phyloP scores from a whole-genome alignment of 1,140 invertebrate genomes.

The Ridgeia piscesae region DNA sequence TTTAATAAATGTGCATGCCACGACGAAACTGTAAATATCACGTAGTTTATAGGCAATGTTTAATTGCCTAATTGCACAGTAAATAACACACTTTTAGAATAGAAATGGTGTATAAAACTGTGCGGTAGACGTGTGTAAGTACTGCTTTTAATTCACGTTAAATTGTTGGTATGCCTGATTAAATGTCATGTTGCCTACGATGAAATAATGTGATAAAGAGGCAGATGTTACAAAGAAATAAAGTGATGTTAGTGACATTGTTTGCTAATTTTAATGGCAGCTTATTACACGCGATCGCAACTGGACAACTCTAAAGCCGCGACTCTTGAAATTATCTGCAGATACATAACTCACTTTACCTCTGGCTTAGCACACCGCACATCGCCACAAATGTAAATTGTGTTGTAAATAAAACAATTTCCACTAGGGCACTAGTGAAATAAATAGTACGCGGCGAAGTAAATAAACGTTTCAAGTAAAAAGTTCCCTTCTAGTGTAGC shows the following conservation, averaged over 20 bases:
- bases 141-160: background rate
- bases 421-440: no score
- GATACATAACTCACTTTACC: no score
- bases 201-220: background rate
- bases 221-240: background rate
- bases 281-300: background rate
- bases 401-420: no score
- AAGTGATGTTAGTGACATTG: background rate
- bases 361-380: no score
- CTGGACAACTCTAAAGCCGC: background rate
- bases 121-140: background rate
- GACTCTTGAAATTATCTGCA: background rate
- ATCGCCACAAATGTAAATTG: no score
- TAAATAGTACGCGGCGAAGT: no score
- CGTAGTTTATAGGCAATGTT: background rate
- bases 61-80: background rate
- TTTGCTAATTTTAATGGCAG: background rate
- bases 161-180: background rate
- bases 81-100: background rate
- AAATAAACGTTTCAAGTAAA: no score
- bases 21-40: background rate
- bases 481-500: no score
- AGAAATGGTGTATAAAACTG: background rate
- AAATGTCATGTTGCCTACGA: background rate
- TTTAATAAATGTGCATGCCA: background rate